Percentiles rank a stretch among this genome's conserved stretches.
These are phyloP conservation scores for Enteromius treurensis DNA, from an alignment of 2,797 vertebrate genomes.

Conservation along the genomic window DNA sequence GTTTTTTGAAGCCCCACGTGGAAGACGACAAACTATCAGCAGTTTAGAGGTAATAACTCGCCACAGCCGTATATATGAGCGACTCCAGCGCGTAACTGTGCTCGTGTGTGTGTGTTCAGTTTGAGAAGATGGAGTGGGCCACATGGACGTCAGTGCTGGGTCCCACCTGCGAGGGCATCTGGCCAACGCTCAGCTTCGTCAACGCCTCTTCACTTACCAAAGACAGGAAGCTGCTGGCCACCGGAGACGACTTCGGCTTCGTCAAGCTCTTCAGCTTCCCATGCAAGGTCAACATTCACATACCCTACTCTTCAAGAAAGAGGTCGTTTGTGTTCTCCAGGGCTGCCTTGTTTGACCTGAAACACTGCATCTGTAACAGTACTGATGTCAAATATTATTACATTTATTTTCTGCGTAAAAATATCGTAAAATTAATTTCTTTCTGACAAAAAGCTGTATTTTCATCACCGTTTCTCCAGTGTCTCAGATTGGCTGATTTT, in stretches of 20 bases:
- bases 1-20: slow-evolving; percentile 96
- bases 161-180: slow-evolving; percentile 91
- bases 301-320: neutral
- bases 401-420: neutral
- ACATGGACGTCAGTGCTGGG: slow-evolving; percentile 93
- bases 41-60: slow-evolving; percentile 82
- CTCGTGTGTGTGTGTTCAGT: slow-evolving; percentile 74
- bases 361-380: neutral
- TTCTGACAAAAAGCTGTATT: neutral
- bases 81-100: neutral
- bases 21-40: slow-evolving; percentile 89
- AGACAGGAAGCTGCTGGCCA: slow-evolving; percentile 87
- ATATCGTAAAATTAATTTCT: neutral
- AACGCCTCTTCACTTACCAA: slow-evolving; percentile 89
- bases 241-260: slow-evolving; percentile 93
- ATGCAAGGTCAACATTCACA: slow-evolving; percentile 78
- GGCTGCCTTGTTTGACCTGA: neutral
- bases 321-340: too few relatives aligned
- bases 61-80: neutral
- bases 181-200: slow-evolving; percentile 89
- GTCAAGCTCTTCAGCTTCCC: slow-evolving; percentile 95
- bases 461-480: neutral
- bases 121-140: slow-evolving; percentile 94
- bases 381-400: neutral
- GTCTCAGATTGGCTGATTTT: too few relatives aligned